Evolutionary conservation across 2,113 vertebrate genomes (phyloP).

Genomic region (Trichechus manatus): DNA sequence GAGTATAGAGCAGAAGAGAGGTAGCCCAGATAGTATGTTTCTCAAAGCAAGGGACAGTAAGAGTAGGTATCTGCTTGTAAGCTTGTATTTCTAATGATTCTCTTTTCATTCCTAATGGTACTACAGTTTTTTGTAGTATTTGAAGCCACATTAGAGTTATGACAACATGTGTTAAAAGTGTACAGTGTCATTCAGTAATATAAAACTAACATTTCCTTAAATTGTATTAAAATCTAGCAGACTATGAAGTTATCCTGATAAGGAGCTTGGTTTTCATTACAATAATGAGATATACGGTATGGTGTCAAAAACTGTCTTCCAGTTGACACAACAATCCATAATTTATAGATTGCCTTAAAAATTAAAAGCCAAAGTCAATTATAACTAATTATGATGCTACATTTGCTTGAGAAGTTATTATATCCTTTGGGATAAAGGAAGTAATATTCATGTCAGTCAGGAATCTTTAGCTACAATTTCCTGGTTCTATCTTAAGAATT

Average conservation of each 20-base stretch:
- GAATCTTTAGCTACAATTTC: constrained; percentile 81
- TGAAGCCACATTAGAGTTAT: not conserved
- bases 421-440: constrained; percentile 88
- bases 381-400: constrained; percentile 88
- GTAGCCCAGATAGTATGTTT: not conserved
- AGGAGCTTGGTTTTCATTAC: constrained; percentile 79
- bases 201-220: constrained; percentile 58
- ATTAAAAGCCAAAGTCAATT: constrained; percentile 89
- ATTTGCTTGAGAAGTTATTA: constrained; percentile 85
- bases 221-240: constrained; percentile 77
- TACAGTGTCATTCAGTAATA: not conserved
- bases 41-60: not conserved
- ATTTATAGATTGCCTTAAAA: constrained; percentile 89
- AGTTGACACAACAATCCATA: constrained; percentile 88
- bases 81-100: not conserved
- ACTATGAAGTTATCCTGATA: constrained; percentile 73
- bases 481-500: constrained; percentile 72
- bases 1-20: not conserved
- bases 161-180: constrained; percentile 36
- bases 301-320: constrained; percentile 88
- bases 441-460: constrained; percentile 86
- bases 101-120: not conserved
- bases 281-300: constrained; percentile 82
- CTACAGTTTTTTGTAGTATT: not conserved
- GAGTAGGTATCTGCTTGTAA: not conserved